Evolutionary conservation across 1,140 invertebrate species (phyloP), one percentile per base, ranked within the genome.

Genomic region (Atopsyche davidsoni): DNA sequence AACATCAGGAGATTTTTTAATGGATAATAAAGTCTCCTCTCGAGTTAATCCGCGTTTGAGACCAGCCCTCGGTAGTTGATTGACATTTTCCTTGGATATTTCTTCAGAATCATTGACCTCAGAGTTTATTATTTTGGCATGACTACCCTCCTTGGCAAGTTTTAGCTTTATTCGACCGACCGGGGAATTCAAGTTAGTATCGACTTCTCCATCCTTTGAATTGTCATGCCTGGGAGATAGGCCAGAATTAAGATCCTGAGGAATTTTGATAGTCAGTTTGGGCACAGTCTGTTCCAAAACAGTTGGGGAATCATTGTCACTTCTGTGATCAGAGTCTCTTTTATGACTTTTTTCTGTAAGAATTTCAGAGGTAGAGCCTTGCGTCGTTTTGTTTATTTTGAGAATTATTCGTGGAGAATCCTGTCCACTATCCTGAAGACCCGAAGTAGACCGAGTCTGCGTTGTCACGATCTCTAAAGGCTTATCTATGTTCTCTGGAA

Each of bases 311-410:
- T 39, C 18, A 16, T n/a, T 14, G 25, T 45, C 46, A 10, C 18
- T 38, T 24, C 23, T 35, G 1, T 40, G 28, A 14, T 50, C 55
- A 16, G n/a, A 17, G 19, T 53, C 38, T 58, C 55, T 58, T 62
- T 63, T 58, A 60, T 63, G 10, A 59, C 34, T 53, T 35, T 72
- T 69, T 59, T 73, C 70, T 17, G 70, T 73, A 23, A 72, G 64
- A 50, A 73, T 73, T 64, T 75, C 69, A 19, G 72, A 66, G 53
- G 70, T 69, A 47, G 70, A 57, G 49, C 71, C 71, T 58, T 70
- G 69, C 47, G 68, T 67, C 54, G 71, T 70, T 65, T 75, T 75
- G 59, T 75, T 75, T 38, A 75, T 73, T 65, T 75, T 75, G 40
- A 75, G 61, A 55, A 73, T 73, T 51, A 75, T 75, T 60, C 71